Evolutionary conservation across 2,888 invertebrate genomes (phyloP).

Genomic region (Phyllotreta striolata): DNA sequence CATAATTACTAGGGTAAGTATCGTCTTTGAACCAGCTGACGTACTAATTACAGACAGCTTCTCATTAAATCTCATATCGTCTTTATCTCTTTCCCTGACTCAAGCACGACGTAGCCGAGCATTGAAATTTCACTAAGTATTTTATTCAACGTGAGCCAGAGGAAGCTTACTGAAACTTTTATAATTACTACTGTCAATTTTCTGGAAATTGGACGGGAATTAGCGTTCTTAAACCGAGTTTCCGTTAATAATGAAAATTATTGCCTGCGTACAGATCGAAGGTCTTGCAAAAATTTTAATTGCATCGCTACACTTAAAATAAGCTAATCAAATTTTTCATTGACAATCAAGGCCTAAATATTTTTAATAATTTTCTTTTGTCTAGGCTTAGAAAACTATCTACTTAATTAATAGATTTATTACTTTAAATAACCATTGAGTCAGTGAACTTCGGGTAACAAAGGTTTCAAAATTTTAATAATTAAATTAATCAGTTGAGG

Average conservation of each 20-base stretch:
- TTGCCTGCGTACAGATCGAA: constrained; percentile 1
- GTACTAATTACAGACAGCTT: constrained; percentile 41
- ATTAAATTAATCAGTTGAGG: too few relatives aligned
- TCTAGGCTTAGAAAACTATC: too few relatives aligned
- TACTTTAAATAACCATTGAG: too few relatives aligned
- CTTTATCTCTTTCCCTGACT: constrained; percentile 28
- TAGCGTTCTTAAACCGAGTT: constrained; percentile 23
- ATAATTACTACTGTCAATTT: constrained; percentile 33
- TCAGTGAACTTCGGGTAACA: too few relatives aligned
- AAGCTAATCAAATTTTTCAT: too few relatives aligned
- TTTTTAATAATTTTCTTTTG: too few relatives aligned
- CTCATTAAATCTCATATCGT: constrained; percentile 40
- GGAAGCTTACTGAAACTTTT: constrained; percentile 25
- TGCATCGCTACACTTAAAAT: too few relatives aligned
- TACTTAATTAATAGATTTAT: too few relatives aligned
- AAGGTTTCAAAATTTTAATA: too few relatives aligned
- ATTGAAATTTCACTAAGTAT: constrained; percentile 24
- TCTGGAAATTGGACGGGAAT: constrained; percentile 23
- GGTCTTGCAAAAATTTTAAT: too few relatives aligned
- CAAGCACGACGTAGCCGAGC: constrained; percentile 3
- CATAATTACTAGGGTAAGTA: constrained; percentile 42
- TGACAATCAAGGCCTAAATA: too few relatives aligned
- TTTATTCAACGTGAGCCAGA: constrained; percentile 24
- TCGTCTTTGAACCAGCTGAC: constrained; percentile 42
- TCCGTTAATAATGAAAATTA: constrained; percentile 14